Base-by-base conservation (phyloP, 2,888 invertebrate genomes). In the Drosophila kambysellisi region DNA sequence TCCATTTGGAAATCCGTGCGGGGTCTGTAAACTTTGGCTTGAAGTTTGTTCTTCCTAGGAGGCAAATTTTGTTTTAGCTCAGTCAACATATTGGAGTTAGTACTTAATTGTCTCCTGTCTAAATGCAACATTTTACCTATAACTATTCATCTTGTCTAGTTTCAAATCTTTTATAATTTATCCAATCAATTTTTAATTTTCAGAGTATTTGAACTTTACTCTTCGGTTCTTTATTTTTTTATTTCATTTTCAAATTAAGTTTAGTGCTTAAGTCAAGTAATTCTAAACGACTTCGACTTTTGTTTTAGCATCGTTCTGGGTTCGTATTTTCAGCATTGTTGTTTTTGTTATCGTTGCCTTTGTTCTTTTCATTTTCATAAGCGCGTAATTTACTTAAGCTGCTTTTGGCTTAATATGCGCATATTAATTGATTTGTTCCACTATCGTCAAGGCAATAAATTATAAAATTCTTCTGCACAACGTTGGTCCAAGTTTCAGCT, bases 401-500 rank as follows among this genome's bases (percentile, higher is more conserved):
- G 90, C 89, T 88, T 89, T 89, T 82, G 87, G 83, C 77, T 90
- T 90, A 89, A 90, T 90, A 90, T 88, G 90, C 90, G 87, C 87
- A 89, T 88, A 90, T 88, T 88, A 88, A 91, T 91, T 89, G 89
- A 90, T 88, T 90, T 89, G 88, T 88, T 88, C 88, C 88, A 89
- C 88, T 89, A 88, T 88, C 88, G 89, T 88, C 88, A 81, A 84
- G 88, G 83, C 89, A 89, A 88, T 88, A 88, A 88, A 88, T 88
- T 90, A 89, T 84, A 89, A 84, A 83, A 86, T 74, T 78, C 81
- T 37, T 25, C 50, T 48, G 54, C 52, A 12, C 4, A 58, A 54
- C 25, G 59, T 46, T 51, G 46, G 29, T n/a, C 29, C 66, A 71
- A 67, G 41, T 67, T 43, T 25, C 30, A 43, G 30, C 71, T 43